phyloP scores from a whole-genome alignment of 1,140 invertebrate species.

The Psilanteris sp. region DNA sequence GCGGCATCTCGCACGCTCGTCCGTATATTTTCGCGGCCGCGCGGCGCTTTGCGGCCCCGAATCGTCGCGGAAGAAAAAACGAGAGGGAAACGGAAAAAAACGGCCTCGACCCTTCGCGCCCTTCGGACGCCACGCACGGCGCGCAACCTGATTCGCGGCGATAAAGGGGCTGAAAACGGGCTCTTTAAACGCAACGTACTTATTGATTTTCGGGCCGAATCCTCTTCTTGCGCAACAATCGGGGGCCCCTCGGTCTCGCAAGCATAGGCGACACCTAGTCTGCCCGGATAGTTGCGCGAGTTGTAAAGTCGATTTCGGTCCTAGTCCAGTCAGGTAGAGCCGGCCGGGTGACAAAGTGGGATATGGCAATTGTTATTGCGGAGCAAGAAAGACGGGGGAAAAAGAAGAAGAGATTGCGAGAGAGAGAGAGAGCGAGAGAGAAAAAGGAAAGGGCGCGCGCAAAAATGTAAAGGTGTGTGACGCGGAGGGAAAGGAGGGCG shows the following conservation, averaged over 20 bases:
- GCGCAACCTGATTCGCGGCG: too few relatives aligned
- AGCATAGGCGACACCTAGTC: constrained; percentile 37
- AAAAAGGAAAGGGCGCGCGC: constrained; percentile 30
- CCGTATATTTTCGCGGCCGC: too few relatives aligned
- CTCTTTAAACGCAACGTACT: constrained; percentile 60
- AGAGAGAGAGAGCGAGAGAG: constrained; percentile 12
- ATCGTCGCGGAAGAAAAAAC: too few relatives aligned
- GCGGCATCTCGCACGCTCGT: too few relatives aligned
- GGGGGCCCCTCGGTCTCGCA: neutral
- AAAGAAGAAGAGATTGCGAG: constrained; percentile 8
- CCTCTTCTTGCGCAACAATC: constrained; percentile 10
- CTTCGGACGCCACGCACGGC: too few relatives aligned
- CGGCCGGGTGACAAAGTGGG: neutral
- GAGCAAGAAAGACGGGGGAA: constrained; percentile 37
- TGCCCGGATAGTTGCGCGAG: constrained; percentile 20
- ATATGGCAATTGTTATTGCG: neutral
- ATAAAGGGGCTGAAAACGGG: too few relatives aligned
- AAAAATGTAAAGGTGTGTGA: constrained; percentile 56
- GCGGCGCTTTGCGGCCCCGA: too few relatives aligned
- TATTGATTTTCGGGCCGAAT: constrained; percentile 65
- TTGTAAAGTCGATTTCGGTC: constrained; percentile 15
- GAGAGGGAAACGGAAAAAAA: too few relatives aligned
- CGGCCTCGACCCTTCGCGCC: too few relatives aligned
- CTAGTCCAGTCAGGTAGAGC: constrained; percentile 19
- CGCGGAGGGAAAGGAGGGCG: constrained; percentile 53